These are phyloP conservation scores for Climacteris rufus DNA, from an alignment of 2,113 vertebrate species.

Conservation along the genomic window DNA sequence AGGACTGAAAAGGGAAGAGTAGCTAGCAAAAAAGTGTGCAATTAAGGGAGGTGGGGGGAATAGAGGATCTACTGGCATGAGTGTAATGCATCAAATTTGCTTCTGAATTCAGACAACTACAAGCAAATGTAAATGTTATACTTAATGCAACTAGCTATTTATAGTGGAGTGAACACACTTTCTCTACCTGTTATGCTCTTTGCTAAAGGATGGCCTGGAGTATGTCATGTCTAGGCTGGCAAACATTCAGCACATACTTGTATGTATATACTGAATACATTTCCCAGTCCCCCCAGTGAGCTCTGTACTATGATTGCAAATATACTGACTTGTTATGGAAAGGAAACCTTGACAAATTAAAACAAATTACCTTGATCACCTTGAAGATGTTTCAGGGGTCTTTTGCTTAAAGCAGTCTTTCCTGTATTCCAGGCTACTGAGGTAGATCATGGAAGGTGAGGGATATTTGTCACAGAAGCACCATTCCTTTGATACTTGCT, in stretches of 20 bases:
- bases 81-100: not conserved
- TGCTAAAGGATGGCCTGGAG: not conserved
- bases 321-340: not conserved
- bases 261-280: not conserved
- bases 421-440: not conserved
- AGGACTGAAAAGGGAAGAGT: conserved; percentile 22
- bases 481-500: not conserved
- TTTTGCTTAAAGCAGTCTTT: not conserved
- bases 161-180: conserved; percentile 8
- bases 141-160: conserved; percentile 50
- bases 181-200: not conserved
- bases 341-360: not conserved
- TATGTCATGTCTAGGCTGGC: not conserved
- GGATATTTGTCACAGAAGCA: not conserved
- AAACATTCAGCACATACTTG: not conserved
- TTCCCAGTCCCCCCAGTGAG: not conserved
- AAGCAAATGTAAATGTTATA: conserved; percentile 61
- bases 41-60: not conserved
- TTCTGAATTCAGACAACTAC: conserved; percentile 54
- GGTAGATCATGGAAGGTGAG: not conserved
- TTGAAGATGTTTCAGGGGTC: not conserved
- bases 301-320: not conserved
- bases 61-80: not conserved
- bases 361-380: not conserved
- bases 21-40: conserved; percentile 20